Evolutionary conservation across 2,888 invertebrate species (phyloP), one percentile per base, ranked within the genome.

Genomic region (Bellardia pandia): DNA sequence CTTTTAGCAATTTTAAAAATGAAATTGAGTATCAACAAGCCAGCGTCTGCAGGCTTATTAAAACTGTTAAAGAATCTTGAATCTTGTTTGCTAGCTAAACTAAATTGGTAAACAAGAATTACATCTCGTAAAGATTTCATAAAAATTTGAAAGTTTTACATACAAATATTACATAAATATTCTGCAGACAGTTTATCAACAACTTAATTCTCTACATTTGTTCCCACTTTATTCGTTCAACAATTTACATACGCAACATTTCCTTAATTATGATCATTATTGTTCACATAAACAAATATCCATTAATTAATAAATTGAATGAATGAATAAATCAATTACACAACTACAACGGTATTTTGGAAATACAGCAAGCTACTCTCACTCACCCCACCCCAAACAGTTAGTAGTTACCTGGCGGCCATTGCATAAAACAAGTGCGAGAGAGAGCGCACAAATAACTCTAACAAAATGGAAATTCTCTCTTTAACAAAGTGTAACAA

Each of bases 281-380:
- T 68, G 37, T 68, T 23, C 48, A 58, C 51, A 82, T 51, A 69
- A 79, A 74, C 64, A 83, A 71, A 64, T 23, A 23, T 11, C 48
- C 64, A 72, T 72, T 83, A 77, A 77, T 77, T 14, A 74, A 60
- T 60, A 62, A 82, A 82, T 64, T 80, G 13, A 62, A 8, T 71
- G 13, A 53, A 66, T 45, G 8, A 58, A 56, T 23, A 8, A 74
- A 64, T 72, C 58, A 42, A 79, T 79, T 51, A 23, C 56, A 56
- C 48, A 60, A 68, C 40, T 16, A 40, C 48, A 75, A 60, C 75
- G 68, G 75, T 75, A 68, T 14, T 60, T 60, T 14, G 23, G 14
- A 48, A 62, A 58, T 33, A 45, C 56, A 45, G 8, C 30, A 45
- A 0, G 16, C n/a, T 45, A 66, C 11, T 42, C 2, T 33, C 16